These are phyloP conservation scores for Scaptomyza pallida DNA, from an alignment of 1,140 invertebrate species.

Conservation along the genomic window DNA sequence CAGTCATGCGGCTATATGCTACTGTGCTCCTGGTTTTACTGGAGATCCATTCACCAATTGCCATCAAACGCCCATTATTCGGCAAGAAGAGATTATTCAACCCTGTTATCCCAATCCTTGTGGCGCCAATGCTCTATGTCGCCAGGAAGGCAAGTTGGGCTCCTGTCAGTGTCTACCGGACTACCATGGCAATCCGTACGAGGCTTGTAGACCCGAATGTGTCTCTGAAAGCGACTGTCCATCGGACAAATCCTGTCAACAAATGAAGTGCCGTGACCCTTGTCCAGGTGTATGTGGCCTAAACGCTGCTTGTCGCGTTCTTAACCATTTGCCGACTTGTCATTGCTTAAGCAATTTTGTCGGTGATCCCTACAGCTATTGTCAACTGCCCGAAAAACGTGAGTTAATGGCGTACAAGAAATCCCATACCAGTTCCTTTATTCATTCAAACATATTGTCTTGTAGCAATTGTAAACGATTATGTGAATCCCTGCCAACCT, in stretches of 20 bases:
- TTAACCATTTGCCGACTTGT: constrained; percentile 90
- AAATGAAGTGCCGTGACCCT: constrained; percentile 91
- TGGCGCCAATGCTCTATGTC: constrained; percentile 90
- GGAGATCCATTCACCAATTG: constrained; percentile 85
- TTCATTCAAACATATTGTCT: constrained; percentile 85
- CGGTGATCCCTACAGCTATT: constrained; percentile 88
- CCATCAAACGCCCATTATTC: constrained; percentile 85
- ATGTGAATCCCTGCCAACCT: constrained; percentile 87
- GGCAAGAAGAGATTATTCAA: constrained; percentile 69
- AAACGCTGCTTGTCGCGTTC: constrained; percentile 88
- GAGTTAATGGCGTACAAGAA: constrained; percentile 60
- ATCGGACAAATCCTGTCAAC: constrained; percentile 88
- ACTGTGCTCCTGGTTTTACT: constrained; percentile 85
- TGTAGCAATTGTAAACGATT: constrained; percentile 79
- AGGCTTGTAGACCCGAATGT: constrained; percentile 90
- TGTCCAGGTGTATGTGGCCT: constrained; percentile 90
- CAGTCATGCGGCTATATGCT: constrained; percentile 83
- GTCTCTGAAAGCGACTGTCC: constrained; percentile 90
- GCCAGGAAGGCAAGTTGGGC: constrained; percentile 87
- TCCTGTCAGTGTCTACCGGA: constrained; percentile 89
- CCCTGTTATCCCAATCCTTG: constrained; percentile 86
- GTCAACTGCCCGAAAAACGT: constrained; percentile 85
- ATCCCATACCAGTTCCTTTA: constrained; percentile 84
- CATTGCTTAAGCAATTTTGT: constrained; percentile 88
- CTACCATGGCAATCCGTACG: constrained; percentile 89